Evolutionary conservation across 1,140 invertebrate genomes (phyloP).

Genomic region (Micrasema minimum): DNA sequence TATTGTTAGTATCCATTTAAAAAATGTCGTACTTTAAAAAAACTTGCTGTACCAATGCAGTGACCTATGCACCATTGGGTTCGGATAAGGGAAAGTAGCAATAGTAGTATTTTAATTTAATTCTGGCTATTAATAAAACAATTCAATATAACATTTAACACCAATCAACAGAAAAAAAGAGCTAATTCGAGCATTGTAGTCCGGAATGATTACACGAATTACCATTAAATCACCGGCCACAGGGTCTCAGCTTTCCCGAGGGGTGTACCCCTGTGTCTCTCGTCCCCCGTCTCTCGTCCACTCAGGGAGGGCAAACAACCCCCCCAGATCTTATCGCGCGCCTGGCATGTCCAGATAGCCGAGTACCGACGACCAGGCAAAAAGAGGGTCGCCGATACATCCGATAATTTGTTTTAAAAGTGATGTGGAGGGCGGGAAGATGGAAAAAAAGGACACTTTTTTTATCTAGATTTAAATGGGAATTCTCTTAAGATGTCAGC

Average conservation of each 20-base stretch:
- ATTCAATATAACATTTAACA: no score
- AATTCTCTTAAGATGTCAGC: neutral
- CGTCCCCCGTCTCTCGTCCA: neutral
- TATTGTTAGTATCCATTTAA: no score
- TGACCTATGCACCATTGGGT: no score
- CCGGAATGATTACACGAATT: neutral
- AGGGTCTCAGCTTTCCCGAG: neutral
- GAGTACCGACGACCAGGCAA: neutral
- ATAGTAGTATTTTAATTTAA: no score
- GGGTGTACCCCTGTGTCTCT: no score
- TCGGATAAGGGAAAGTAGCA: no score
- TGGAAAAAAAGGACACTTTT: neutral
- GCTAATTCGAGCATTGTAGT: neutral
- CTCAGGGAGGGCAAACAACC: constrained; percentile 2
- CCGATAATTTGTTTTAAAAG: constrained; percentile 6
- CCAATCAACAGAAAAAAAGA: no score
- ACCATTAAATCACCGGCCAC: neutral
- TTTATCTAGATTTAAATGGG: neutral
- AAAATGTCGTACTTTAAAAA: no score
- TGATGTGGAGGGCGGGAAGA: neutral
- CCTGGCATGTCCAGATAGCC: constrained; percentile 20
- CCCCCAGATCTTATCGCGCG: constrained; percentile 6
- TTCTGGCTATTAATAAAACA: no score
- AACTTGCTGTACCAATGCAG: no score
- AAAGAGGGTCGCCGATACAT: constrained; percentile 3